These are phyloP conservation scores for Tetranychus cinnabarinus DNA, from an alignment of 1,140 invertebrate genomes.

Conservation along the genomic window DNA sequence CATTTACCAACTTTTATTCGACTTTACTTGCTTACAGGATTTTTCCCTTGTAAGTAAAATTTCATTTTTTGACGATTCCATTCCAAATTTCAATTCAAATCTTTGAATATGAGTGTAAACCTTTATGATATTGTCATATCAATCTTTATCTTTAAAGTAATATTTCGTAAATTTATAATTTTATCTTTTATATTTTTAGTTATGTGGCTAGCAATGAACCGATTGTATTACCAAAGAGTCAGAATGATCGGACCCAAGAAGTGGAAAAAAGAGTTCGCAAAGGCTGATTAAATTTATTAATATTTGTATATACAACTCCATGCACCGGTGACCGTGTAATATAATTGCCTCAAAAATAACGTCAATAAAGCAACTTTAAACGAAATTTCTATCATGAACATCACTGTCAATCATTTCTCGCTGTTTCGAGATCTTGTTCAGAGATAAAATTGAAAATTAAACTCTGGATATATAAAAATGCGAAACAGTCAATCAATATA, in stretches of 20 bases:
- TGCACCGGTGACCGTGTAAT: no score
- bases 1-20: constrained; percentile 54
- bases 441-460: no score
- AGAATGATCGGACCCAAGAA: not conserved
- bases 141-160: not conserved
- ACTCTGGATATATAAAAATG: no score
- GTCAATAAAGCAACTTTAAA: no score
- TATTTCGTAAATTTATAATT: not conserved
- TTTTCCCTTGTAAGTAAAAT: constrained; percentile 2
- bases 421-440: no score
- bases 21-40: constrained; percentile 37
- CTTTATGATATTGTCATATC: not conserved
- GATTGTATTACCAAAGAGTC: not conserved
- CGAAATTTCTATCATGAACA: no score
- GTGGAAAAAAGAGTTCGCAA: not conserved
- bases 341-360: no score
- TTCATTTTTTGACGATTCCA: not conserved
- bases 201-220: not conserved
- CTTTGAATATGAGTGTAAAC: no score
- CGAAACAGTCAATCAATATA: no score
- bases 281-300: not conserved
- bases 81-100: no score
- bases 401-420: no score
- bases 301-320: not conserved
- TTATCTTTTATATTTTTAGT: not conserved